Conservation (phyloP, 1,140 invertebrate species). For the Acyrthosiphon pisum region DNA sequence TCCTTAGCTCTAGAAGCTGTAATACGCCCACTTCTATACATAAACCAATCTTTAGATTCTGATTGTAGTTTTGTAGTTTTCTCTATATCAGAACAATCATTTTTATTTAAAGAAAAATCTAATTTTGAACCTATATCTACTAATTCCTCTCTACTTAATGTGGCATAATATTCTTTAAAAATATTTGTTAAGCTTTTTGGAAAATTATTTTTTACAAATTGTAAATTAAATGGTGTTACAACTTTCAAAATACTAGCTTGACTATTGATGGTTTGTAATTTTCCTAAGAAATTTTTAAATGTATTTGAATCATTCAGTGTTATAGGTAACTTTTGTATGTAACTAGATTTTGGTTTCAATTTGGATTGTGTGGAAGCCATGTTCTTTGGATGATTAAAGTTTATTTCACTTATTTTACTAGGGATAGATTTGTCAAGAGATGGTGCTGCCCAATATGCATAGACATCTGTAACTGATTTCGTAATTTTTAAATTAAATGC, state of each 20-base stretch:
- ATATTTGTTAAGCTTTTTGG: slow-evolving; percentile 13
- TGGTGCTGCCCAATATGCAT: neutral
- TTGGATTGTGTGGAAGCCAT: neutral
- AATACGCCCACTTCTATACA: slow-evolving; percentile 23
- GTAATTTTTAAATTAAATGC: neutral
- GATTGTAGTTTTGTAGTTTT: neutral
- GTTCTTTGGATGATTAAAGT: neutral
- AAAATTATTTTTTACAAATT: no score
- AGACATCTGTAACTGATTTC: slow-evolving; percentile 23
- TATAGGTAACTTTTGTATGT: neutral
- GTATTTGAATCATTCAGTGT: neutral
- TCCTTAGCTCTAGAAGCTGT: neutral
- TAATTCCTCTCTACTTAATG: neutral
- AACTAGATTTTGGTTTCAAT: neutral
- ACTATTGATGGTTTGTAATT: slow-evolving; percentile 11
- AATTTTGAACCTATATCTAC: slow-evolving; percentile 29
- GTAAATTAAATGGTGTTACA: slow-evolving; percentile 1
- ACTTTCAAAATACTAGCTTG: neutral
- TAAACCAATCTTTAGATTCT: slow-evolving; percentile 25
- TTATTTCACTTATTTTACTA: neutral
- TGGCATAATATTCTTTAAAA: neutral
- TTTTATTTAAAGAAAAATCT: slow-evolving; percentile 17
- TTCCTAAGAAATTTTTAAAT: neutral
- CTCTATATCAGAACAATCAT: neutral
- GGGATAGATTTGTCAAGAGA: neutral